Percentiles rank a stretch among this genome's conserved stretches.
Conservation (phyloP, 2,113 vertebrate genomes). For the Neolamprologus cancellatus region DNA sequence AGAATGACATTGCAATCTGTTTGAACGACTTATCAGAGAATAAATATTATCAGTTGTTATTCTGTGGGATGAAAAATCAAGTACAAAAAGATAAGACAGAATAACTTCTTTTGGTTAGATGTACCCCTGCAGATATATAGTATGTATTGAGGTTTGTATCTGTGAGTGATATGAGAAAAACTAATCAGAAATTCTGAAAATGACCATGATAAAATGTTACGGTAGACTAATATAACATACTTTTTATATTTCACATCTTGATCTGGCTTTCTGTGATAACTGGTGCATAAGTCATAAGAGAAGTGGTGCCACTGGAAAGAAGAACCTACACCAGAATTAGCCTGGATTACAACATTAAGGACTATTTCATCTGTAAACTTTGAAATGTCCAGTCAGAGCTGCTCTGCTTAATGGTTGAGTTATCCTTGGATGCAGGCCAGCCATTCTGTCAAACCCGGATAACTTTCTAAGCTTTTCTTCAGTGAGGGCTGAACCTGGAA, state of each 20-base stretch:
- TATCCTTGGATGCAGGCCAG: conserved; percentile 20
- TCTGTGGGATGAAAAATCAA: background rate
- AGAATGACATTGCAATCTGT: background rate
- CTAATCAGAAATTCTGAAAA: background rate
- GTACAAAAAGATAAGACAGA: background rate
- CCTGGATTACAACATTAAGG: background rate
- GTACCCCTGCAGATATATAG: background rate
- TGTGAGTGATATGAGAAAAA: background rate
- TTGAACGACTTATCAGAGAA: background rate
- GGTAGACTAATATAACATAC: background rate
- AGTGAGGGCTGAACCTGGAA: background rate
- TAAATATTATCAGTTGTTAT: background rate
- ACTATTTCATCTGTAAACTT: background rate
- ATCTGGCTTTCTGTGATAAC: background rate
- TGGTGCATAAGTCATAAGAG: background rate
- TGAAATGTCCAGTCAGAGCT: conserved; percentile 2
- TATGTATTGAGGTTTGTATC: background rate
- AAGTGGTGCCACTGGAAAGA: background rate
- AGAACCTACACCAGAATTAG: background rate
- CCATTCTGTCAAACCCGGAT: conserved; percentile 27
- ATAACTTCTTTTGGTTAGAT: background rate
- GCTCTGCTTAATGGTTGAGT: conserved; percentile 9
- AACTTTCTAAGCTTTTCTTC: conserved; percentile 21
- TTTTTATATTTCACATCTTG: background rate
- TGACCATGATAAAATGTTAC: background rate